phyloP scores from a whole-genome alignment of 2,888 invertebrate species.

The Megastigmus dorsalis region DNA sequence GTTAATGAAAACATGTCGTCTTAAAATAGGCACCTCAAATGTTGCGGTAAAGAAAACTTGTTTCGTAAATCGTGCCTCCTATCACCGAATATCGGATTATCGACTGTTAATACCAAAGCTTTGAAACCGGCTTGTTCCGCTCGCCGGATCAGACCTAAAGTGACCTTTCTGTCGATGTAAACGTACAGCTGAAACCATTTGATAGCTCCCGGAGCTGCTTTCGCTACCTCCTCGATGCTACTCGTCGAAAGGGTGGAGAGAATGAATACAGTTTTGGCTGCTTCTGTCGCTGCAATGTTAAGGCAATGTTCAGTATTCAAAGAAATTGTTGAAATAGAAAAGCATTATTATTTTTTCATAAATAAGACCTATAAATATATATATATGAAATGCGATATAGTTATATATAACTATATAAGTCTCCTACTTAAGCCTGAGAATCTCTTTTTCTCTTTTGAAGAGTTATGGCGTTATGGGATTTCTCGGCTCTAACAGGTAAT shows the following conservation, averaged over 20 bases:
- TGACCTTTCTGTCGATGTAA: constrained; percentile 85
- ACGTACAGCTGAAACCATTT: constrained; percentile 97
- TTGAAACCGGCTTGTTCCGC: constrained; percentile 91
- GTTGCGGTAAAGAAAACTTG: constrained; percentile 86
- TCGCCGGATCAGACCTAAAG: constrained; percentile 82
- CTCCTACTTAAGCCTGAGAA: too few relatives aligned
- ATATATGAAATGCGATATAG: too few relatives aligned
- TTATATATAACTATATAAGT: too few relatives aligned
- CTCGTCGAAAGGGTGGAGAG: constrained; percentile 91
- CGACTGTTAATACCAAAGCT: constrained; percentile 91
- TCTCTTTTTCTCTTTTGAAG: too few relatives aligned
- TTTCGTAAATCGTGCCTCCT: constrained; percentile 89
- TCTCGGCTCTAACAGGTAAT: too few relatives aligned
- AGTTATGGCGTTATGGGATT: too few relatives aligned
- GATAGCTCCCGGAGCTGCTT: constrained; percentile 82
- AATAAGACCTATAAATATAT: too few relatives aligned
- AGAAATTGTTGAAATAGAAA: background rate
- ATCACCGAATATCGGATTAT: constrained; percentile 90
- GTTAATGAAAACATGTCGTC: background rate
- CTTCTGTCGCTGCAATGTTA: constrained; percentile 83
- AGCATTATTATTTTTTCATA: background rate
- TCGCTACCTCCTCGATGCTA: constrained; percentile 91
- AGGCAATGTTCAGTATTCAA: too few relatives aligned
- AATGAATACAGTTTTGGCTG: constrained; percentile 84
- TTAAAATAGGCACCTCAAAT: constrained; percentile 80